Evolutionary conservation across 2,888 invertebrate species (phyloP).

Genomic region (Folsomia candida): DNA sequence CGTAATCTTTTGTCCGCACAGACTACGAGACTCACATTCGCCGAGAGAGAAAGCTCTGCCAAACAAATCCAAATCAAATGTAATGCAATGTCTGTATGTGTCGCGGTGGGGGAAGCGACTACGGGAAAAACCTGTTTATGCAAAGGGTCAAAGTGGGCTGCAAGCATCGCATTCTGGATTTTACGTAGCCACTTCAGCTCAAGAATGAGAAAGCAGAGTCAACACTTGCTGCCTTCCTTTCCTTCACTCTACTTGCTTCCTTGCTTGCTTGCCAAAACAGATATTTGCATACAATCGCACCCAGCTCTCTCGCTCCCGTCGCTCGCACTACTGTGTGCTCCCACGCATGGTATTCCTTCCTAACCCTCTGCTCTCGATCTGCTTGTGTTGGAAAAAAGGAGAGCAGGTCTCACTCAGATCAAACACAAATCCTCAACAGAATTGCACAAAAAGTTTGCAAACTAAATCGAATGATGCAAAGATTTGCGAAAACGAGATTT

Average conservation of each 20-base stretch:
- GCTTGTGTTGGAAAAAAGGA: background rate
- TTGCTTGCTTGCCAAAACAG: background rate
- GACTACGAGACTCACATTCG: background rate
- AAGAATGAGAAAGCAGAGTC: background rate
- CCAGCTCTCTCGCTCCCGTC: background rate
- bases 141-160: conserved; percentile 1
- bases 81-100: background rate
- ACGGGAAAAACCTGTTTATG: background rate
- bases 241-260: background rate
- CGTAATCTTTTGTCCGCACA: background rate
- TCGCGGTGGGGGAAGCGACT: background rate
- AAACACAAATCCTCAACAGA: background rate
- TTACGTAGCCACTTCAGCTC: background rate
- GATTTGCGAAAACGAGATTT: background rate
- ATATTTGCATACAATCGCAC: background rate
- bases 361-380: background rate
- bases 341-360: background rate
- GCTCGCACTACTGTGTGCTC: background rate
- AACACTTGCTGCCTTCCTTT: background rate
- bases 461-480: background rate
- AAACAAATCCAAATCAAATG: background rate
- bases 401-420: background rate
- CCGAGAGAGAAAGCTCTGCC: background rate
- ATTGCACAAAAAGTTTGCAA: background rate
- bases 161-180: background rate